phyloP scores from a whole-genome alignment of 2,113 vertebrate species.

The Cygnus buccinator region DNA sequence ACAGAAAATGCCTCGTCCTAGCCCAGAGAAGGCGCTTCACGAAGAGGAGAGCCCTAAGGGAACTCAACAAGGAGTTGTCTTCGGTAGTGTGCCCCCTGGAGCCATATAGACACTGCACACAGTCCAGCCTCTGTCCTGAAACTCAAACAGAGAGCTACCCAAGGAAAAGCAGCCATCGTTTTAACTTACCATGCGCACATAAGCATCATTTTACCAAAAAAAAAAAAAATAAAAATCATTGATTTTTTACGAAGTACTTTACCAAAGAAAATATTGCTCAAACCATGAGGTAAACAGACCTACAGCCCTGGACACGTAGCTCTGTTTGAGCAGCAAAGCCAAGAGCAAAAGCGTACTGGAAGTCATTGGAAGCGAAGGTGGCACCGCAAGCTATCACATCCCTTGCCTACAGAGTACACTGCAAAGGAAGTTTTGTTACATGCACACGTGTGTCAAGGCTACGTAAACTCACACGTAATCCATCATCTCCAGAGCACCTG shows the following conservation, averaged over 20 bases:
- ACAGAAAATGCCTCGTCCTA: no score
- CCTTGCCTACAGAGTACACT: background rate
- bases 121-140: background rate
- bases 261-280: background rate
- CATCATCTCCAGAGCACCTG: background rate
- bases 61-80: background rate
- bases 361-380: background rate
- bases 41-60: background rate
- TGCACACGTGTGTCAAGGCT: accelerated
- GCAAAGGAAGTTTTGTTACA: background rate
- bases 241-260: background rate
- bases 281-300: background rate
- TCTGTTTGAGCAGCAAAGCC: background rate
- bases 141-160: accelerated
- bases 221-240: background rate
- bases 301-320: background rate
- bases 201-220: background rate
- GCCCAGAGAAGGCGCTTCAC: background rate
- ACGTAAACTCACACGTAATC: background rate
- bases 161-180: background rate
- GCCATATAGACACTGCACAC: accelerated
- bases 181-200: accelerated
- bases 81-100: background rate
- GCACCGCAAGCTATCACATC: accelerated
- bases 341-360: background rate